Percentiles rank a stretch among this genome's conserved stretches.
Conservation (phyloP, 2,113 vertebrate genomes). For the Erythrocercus mccallii region DNA sequence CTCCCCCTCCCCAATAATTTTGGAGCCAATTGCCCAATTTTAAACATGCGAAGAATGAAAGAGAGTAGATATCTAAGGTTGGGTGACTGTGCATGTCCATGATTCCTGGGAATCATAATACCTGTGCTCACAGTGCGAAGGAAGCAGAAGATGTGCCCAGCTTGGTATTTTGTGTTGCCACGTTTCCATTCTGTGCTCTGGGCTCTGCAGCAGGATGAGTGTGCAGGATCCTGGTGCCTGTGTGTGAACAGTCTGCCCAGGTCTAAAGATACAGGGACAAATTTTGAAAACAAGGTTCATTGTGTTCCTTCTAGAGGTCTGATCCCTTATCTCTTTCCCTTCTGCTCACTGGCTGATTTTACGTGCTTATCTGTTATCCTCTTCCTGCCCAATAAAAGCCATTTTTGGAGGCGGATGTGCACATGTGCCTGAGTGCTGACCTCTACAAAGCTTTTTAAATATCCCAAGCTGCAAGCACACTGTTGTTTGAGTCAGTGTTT, state of each 20-base stretch:
- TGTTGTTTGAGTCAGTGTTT: neutral
- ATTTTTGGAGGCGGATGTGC: constrained; percentile 26
- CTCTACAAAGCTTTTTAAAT: constrained; percentile 13
- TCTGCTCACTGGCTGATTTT: constrained; percentile 18
- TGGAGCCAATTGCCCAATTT: neutral
- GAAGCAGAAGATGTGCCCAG: neutral
- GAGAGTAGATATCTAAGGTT: neutral
- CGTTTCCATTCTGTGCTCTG: neutral
- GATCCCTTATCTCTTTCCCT: constrained; percentile 43
- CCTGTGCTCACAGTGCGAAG: neutral
- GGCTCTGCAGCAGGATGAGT: neutral
- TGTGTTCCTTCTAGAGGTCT: neutral
- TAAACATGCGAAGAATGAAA: neutral
- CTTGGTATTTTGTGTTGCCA: neutral
- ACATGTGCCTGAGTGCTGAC: constrained; percentile 2
- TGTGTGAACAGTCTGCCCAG: neutral
- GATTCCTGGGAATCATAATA: neutral
- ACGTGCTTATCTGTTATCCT: constrained; percentile 36
- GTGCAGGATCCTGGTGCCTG: neutral
- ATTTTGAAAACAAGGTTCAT: neutral
- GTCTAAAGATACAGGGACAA: neutral
- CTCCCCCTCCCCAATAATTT: neutral
- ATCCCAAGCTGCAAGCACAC: neutral
- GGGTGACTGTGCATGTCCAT: neutral
- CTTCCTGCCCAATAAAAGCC: constrained; percentile 50